phyloP scores from a whole-genome alignment of 2,113 vertebrate genomes.

The Chitala chitala region DNA sequence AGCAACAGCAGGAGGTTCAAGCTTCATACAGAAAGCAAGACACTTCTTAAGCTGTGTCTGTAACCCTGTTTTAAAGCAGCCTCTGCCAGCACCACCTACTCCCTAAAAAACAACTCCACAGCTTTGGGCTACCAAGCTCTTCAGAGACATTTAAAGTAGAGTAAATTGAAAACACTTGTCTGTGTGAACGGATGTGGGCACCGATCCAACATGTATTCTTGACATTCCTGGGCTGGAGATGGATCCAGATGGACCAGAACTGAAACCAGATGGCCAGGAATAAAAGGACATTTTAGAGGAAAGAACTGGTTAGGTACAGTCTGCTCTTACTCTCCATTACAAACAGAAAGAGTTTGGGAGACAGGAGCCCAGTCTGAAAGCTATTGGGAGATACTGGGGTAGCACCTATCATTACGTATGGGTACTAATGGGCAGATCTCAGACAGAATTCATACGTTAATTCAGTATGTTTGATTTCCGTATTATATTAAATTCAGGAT shows the following conservation, averaged over 20 bases:
- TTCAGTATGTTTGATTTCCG: no score
- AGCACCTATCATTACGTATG: no score
- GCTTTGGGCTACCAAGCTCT: constrained; percentile 40
- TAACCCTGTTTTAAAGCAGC: neutral
- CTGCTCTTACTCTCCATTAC: constrained; percentile 29
- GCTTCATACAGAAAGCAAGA: neutral
- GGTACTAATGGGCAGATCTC: no score
- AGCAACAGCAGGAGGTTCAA: neutral
- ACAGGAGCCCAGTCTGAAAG: no score
- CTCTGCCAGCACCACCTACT: neutral
- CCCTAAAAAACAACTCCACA: constrained; percentile 39
- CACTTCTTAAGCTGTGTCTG: neutral
- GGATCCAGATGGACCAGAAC: constrained; percentile 71
- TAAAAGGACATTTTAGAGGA: constrained; percentile 25
- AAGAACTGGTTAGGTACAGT: constrained; percentile 27
- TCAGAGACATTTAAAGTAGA: constrained; percentile 63
- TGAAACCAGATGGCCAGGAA: constrained; percentile 65
- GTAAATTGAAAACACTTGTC: constrained; percentile 71
- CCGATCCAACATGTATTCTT: constrained; percentile 69
- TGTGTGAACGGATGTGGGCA: constrained; percentile 72
- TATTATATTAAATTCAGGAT: no score
- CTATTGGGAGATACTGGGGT: no score
- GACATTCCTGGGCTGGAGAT: constrained; percentile 65
- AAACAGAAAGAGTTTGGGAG: constrained; percentile 26
- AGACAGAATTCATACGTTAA: no score